These are phyloP conservation scores for Artibeus lituratus DNA, from an alignment of 2,797 vertebrate genomes.

Conservation along the genomic window DNA sequence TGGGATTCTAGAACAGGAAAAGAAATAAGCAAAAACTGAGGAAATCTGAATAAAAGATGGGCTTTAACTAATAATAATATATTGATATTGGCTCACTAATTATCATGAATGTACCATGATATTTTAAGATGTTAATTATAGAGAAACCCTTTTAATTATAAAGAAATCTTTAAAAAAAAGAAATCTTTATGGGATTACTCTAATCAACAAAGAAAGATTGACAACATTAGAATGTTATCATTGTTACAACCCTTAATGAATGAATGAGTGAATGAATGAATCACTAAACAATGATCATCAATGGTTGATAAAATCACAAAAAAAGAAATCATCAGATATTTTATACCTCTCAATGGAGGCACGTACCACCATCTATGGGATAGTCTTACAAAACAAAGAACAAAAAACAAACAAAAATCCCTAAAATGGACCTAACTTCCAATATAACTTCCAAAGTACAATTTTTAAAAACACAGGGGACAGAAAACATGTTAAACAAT, in stretches of 20 bases:
- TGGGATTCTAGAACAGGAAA: background rate
- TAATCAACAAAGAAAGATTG: background rate
- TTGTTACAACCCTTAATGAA: background rate
- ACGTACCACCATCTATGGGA: background rate
- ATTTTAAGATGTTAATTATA: background rate
- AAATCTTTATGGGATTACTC: background rate
- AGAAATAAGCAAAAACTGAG: background rate
- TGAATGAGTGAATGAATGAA: background rate
- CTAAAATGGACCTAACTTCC: background rate
- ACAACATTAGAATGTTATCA: background rate
- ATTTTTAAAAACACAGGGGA: background rate
- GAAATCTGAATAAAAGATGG: background rate
- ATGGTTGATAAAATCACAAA: background rate
- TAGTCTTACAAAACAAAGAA: background rate
- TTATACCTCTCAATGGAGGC: background rate
- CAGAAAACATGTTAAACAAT: background rate
- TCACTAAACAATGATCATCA: background rate
- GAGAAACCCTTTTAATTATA: background rate
- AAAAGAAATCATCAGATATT: background rate
- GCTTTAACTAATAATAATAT: background rate
- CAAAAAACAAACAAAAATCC: background rate
- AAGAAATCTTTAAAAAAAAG: background rate
- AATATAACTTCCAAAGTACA: background rate
- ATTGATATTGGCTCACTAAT: background rate
- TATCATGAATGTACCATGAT: background rate